Evolutionary conservation across 2,888 invertebrate species (phyloP).

Genomic region (Baccha elongata): DNA sequence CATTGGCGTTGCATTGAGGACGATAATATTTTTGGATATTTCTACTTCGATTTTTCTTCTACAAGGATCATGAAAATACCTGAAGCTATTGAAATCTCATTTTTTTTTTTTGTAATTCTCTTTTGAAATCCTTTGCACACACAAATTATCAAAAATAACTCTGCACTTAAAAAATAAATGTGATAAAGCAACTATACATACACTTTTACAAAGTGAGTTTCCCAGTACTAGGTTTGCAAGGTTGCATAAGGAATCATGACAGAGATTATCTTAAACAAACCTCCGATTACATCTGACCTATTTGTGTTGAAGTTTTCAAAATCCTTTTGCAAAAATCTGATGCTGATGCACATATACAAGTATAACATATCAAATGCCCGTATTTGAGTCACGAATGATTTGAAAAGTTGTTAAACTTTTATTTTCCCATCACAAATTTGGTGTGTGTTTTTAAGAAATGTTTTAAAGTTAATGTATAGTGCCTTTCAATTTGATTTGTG

Average conservation of each 20-base stretch:
- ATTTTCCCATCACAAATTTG: background rate
- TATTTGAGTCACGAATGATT: slow-evolving; percentile 37
- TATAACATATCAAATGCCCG: background rate
- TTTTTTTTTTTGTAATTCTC: slow-evolving; percentile 44
- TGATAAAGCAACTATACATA: slow-evolving; percentile 5
- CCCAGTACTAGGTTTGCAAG: background rate
- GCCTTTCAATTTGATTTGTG: slow-evolving; percentile 61
- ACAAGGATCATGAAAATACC: slow-evolving; percentile 29
- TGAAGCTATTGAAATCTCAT: slow-evolving; percentile 65
- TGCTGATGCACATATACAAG: slow-evolving; percentile 2
- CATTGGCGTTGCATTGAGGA: background rate
- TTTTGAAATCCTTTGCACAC: slow-evolving; percentile 49
- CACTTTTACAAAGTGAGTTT: slow-evolving; percentile 1
- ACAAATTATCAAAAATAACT: slow-evolving; percentile 62
- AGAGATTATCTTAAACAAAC: slow-evolving; percentile 59
- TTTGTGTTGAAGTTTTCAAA: slow-evolving; percentile 48
- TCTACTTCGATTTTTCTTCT: background rate
- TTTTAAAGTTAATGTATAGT: slow-evolving; percentile 27
- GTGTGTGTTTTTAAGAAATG: slow-evolving; percentile 5
- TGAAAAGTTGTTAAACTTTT: slow-evolving; percentile 43
- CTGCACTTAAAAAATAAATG: slow-evolving; percentile 59
- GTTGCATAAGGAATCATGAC: slow-evolving; percentile 26
- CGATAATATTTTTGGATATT: slow-evolving; percentile 30
- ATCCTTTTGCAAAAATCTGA: slow-evolving; percentile 30
- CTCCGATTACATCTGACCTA: slow-evolving; percentile 67